Evolutionary conservation across 2,797 vertebrate genomes (phyloP).

Genomic region (Eleutherodactylus coqui): DNA sequence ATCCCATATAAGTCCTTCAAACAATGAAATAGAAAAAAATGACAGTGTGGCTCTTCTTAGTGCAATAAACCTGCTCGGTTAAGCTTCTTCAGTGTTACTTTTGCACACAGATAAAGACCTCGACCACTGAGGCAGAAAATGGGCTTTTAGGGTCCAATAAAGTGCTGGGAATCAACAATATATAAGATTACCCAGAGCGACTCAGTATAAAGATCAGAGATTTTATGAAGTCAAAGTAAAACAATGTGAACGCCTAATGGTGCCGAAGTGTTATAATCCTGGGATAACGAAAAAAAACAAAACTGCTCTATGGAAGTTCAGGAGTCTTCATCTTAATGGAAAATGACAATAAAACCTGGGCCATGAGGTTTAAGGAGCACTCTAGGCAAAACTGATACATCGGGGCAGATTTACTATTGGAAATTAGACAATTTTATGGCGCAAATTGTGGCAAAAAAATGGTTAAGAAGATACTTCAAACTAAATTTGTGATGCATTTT

Average conservation of each 20-base stretch:
- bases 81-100: not conserved
- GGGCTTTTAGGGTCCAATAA: constrained; percentile 25
- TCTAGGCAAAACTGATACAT: no score
- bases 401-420: no score
- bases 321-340: not conserved
- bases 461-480: no score
- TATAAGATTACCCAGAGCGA: not conserved
- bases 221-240: not conserved
- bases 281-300: not conserved
- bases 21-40: constrained; percentile 8
- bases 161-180: constrained; percentile 22
- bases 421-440: no score
- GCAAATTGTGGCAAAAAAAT: no score
- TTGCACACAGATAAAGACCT: not conserved
- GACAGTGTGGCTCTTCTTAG: not conserved
- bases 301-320: not conserved
- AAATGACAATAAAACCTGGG: not conserved
- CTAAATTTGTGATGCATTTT: no score
- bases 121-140: constrained; percentile 22
- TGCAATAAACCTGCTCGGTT: not conserved
- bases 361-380: no score
- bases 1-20: not conserved
- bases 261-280: not conserved
- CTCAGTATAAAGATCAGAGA: not conserved
- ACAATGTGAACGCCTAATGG: not conserved